Conservation (phyloP, 2,888 invertebrate species). For the Campoplex capitator region DNA sequence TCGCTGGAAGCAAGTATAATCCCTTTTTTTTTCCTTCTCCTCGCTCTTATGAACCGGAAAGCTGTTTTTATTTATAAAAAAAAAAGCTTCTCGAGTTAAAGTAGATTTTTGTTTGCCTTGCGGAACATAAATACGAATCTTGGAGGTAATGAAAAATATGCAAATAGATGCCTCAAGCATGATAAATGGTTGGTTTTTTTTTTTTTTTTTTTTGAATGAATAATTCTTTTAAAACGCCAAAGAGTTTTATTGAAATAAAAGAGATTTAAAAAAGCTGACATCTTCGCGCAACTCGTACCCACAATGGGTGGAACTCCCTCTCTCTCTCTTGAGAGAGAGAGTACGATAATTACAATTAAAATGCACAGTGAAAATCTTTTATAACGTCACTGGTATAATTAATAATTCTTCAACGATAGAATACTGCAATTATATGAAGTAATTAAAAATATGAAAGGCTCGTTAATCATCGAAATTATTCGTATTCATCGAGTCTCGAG, state of each 20-base stretch:
- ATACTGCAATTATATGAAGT: constrained; percentile 15
- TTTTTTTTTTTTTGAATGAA: neutral
- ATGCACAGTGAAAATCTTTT: constrained; percentile 10
- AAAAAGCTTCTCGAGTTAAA: neutral
- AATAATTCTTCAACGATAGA: neutral
- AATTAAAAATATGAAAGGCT: constrained; percentile 16
- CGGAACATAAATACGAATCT: constrained; percentile 37
- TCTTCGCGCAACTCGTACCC: neutral
- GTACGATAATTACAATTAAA: constrained; percentile 13
- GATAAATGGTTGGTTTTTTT: neutral
- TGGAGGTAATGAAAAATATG: constrained; percentile 50
- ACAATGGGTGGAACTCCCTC: neutral
- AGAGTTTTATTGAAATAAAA: constrained; percentile 11
- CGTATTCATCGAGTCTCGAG: neutral
- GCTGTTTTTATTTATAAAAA: constrained; percentile 14
- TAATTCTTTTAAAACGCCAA: constrained; percentile 16
- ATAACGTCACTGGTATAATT: constrained; percentile 3
- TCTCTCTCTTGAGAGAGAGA: neutral
- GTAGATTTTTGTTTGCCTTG: constrained; percentile 35
- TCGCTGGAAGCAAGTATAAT: constrained; percentile 18
- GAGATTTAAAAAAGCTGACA: neutral
- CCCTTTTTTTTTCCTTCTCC: constrained; percentile 7
- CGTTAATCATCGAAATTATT: constrained; percentile 13
- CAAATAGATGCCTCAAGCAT: constrained; percentile 33
- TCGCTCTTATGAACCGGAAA: constrained; percentile 22